Percentiles rank a stretch among this genome's conserved stretches.
These are phyloP conservation scores for Octodon degus DNA, from an alignment of 2,113 vertebrate genomes.

Conservation along the genomic window DNA sequence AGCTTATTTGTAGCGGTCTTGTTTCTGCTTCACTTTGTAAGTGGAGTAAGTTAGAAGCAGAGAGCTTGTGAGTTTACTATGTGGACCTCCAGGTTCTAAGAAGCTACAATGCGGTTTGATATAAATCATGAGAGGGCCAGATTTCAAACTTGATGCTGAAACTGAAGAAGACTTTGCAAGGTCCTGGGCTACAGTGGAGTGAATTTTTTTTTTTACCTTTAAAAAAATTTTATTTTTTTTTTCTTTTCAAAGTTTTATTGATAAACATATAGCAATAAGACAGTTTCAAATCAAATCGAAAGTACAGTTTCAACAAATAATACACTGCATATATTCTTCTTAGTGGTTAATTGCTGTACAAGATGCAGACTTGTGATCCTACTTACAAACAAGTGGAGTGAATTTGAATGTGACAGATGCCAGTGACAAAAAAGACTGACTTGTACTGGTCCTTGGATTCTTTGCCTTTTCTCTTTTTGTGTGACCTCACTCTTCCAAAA, in stretches of 20 bases:
- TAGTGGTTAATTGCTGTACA: too few species aligned
- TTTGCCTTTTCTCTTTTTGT: not conserved
- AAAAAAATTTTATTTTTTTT: too few species aligned
- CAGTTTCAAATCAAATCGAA: too few species aligned
- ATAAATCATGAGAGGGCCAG: not conserved
- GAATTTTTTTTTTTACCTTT: too few species aligned
- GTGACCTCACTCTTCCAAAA: not conserved
- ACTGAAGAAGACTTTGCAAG: not conserved
- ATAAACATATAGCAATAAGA: too few species aligned
- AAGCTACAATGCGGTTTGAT: not conserved
- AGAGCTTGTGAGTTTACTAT: not conserved
- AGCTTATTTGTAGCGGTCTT: not conserved
- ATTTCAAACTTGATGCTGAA: not conserved
- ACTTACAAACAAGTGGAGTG: too few species aligned
- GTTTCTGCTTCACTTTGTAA: not conserved
- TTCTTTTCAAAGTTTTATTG: too few species aligned
- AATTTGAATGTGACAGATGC: not conserved
- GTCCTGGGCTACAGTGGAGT: not conserved
- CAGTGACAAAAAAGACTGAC: not conserved
- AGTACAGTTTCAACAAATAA: too few species aligned
- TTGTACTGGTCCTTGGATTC: not conserved
- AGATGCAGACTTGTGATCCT: too few species aligned
- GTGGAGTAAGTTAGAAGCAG: not conserved
- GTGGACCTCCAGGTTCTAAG: not conserved
- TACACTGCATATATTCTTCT: too few species aligned